phyloP scores from a whole-genome alignment of 2,888 invertebrate species.

The Limnephilus marmoratus region DNA sequence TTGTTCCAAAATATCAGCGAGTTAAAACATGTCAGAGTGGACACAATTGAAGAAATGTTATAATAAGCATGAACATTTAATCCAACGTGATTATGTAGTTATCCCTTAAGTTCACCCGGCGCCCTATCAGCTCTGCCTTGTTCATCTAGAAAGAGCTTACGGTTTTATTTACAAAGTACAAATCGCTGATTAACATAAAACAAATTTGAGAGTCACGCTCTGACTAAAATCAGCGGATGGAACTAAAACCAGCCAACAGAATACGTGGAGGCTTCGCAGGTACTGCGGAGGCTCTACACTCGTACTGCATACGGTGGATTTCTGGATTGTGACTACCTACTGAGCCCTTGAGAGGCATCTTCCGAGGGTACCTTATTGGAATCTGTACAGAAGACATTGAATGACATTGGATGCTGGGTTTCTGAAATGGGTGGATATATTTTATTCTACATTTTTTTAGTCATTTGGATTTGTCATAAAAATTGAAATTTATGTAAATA shows the following conservation, averaged over 20 bases:
- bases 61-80: not conserved
- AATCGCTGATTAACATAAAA: slow-evolving; percentile 79
- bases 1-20: not conserved
- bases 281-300: slow-evolving; percentile 10
- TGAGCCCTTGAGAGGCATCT: slow-evolving; percentile 13
- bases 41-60: no score
- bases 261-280: slow-evolving; percentile 3
- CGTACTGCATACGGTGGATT: not conserved
- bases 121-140: slow-evolving; percentile 43
- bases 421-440: not conserved
- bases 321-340: not conserved
- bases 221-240: slow-evolving; percentile 73
- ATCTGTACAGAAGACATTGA: not conserved
- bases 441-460: not conserved
- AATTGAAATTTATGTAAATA: not conserved
- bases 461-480: not conserved
- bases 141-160: slow-evolving; percentile 59
- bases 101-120: slow-evolving; percentile 27
- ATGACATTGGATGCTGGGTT: not conserved
- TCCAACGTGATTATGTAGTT: slow-evolving; percentile 18
- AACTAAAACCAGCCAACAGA: not conserved
- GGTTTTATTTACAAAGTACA: slow-evolving; percentile 69
- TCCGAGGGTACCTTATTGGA: not conserved
- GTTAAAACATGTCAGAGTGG: not conserved
- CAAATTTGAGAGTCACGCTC: slow-evolving; percentile 79